Evolutionary conservation across 2,113 vertebrate genomes (phyloP).

Genomic region (Takifugu bimaculatus): DNA sequence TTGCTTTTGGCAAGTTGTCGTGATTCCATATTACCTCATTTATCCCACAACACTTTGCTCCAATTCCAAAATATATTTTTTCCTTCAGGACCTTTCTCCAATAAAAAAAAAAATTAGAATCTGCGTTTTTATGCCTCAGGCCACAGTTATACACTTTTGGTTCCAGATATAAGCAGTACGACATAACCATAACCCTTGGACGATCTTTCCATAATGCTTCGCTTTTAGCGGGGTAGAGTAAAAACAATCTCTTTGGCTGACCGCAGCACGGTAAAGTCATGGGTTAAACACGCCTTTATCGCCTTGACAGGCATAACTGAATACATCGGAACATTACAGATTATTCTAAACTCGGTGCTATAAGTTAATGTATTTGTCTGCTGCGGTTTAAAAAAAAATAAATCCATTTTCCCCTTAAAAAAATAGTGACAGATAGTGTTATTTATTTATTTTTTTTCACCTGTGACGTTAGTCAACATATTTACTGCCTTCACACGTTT

Average conservation of each 20-base stretch:
- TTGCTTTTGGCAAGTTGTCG: neutral
- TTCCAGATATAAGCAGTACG: slow-evolving; percentile 3
- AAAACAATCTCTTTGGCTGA: slow-evolving; percentile 30
- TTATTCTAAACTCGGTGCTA: neutral
- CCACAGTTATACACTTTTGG: slow-evolving; percentile 9
- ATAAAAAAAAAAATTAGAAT: slow-evolving; percentile 15
- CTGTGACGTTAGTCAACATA: neutral
- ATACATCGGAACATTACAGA: neutral
- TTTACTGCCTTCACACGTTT: too few species aligned
- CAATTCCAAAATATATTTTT: slow-evolving; percentile 4
- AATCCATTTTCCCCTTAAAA: too few species aligned
- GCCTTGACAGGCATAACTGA: neutral
- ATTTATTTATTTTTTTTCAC: neutral
- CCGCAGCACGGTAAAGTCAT: slow-evolving; percentile 6
- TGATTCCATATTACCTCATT: neutral
- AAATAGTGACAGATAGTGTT: too few species aligned
- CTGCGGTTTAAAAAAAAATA: too few species aligned
- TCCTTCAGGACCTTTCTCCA: slow-evolving; percentile 23
- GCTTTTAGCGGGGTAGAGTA: slow-evolving; percentile 18
- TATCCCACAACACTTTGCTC: slow-evolving; percentile 2
- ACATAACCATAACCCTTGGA: slow-evolving; percentile 14
- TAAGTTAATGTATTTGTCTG: too few species aligned
- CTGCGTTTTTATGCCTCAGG: slow-evolving; percentile 4
- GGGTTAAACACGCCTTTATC: slow-evolving; percentile 15
- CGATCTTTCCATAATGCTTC: slow-evolving; percentile 15